phyloP scores from a whole-genome alignment of 2,888 invertebrate species.

The Lamellibrachia satsuma region DNA sequence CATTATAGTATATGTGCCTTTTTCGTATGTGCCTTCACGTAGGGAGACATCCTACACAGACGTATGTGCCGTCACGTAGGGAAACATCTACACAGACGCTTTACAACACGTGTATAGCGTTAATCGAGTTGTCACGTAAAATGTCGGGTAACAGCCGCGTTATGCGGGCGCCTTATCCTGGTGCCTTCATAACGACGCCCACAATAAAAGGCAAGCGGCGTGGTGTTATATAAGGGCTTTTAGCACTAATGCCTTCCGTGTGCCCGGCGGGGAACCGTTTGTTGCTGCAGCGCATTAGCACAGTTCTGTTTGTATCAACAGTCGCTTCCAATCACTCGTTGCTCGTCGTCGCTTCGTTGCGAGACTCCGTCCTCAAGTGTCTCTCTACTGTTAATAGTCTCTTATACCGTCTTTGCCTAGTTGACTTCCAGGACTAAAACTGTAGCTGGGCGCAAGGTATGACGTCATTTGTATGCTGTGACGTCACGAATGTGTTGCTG shows the following conservation, averaged over 20 bases:
- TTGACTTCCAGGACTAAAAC: not conserved
- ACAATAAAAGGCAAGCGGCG: not conserved
- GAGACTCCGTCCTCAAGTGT: not conserved
- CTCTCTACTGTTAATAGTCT: not conserved
- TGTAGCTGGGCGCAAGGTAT: not conserved
- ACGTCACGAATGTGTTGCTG: not conserved
- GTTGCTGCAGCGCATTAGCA: not conserved
- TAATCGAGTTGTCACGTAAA: not conserved
- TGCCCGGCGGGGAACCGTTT: not conserved
- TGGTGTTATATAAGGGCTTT: not conserved
- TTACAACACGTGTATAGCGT: too few species aligned
- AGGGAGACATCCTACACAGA: too few species aligned
- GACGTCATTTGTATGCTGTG: not conserved
- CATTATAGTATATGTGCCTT: too few species aligned
- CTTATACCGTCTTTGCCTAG: too few species aligned
- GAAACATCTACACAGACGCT: too few species aligned
- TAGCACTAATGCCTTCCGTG: not conserved
- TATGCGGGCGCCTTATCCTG: not conserved
- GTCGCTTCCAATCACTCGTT: not conserved
- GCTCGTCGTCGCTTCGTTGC: not conserved
- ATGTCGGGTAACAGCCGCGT: not conserved
- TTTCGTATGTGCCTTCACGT: too few species aligned
- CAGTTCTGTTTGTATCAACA: constrained; percentile 7
- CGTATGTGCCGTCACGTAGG: too few species aligned
- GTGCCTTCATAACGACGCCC: not conserved